These are phyloP conservation scores for Cryptocephalus primarius DNA, from an alignment of 2,888 invertebrate species.

Conservation along the genomic window DNA sequence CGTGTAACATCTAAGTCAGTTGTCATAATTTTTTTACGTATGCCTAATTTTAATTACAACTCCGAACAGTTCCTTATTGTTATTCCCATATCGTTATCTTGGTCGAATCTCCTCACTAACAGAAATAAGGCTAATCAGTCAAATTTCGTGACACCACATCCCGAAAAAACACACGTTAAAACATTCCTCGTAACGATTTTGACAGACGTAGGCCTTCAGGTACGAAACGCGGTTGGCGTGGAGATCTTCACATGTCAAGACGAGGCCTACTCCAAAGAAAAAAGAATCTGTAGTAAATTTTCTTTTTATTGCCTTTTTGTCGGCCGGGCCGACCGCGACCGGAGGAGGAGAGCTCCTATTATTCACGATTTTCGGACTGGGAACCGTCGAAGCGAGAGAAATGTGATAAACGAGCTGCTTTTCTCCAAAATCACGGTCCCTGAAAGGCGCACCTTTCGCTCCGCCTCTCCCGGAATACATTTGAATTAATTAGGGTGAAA, in stretches of 20 bases:
- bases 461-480: not conserved
- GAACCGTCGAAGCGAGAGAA: conserved; percentile 27
- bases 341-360: conserved; percentile 26
- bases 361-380: conserved; percentile 32
- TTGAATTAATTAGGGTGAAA: not conserved
- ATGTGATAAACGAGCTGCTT: conserved; percentile 31
- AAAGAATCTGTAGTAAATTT: conserved; percentile 31
- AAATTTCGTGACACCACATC: too few relatives aligned
- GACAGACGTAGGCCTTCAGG: conserved; percentile 13
- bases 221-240: conserved; percentile 22
- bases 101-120: too few relatives aligned
- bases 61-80: too few relatives aligned
- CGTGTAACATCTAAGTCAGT: too few relatives aligned
- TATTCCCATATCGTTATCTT: too few relatives aligned
- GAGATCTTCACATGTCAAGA: conserved; percentile 28
- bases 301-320: conserved; percentile 30
- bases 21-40: too few relatives aligned
- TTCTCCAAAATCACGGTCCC: not conserved
- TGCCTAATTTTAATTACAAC: too few relatives aligned
- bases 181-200: not conserved
- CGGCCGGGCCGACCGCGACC: conserved; percentile 25
- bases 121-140: too few relatives aligned
- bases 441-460: not conserved
- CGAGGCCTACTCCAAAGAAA: conserved; percentile 28
- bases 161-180: too few relatives aligned